Evolutionary conservation across 92 coral and sea anemone genomes (phyloP).

Genomic region (Virgularia gustaviana): DNA sequence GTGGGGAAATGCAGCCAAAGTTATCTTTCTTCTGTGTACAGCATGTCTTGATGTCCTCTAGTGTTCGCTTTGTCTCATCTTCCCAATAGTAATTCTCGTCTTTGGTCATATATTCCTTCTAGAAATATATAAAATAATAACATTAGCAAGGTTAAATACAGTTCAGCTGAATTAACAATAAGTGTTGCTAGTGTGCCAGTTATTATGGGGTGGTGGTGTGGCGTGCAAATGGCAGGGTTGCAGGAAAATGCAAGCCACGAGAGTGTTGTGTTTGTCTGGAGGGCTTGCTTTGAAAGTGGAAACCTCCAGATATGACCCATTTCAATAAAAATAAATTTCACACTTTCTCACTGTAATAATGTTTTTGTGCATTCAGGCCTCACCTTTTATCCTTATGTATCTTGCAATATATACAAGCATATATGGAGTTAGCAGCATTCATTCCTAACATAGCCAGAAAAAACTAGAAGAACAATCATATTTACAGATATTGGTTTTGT

Average conservation of each 20-base stretch:
- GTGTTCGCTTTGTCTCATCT: conserved; percentile 4
- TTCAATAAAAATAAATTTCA: neutral
- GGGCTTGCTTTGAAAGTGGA: no score
- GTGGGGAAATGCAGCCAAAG: conserved; percentile 12
- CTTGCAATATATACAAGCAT: conserved; percentile 3
- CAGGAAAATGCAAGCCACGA: no score
- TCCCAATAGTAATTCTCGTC: conserved; percentile 1
- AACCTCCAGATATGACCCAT: no score
- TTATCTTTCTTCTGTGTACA: neutral
- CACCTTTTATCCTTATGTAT: conserved; percentile 2
- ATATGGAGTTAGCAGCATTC: no score
- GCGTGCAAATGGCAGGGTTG: no score
- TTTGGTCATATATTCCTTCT: conserved; percentile 5
- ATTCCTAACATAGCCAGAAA: no score
- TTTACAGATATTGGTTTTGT: no score
- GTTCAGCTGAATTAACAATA: no score
- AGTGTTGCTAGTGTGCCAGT: no score
- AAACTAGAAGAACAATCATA: no score
- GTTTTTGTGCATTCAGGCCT: neutral
- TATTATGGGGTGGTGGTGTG: no score
- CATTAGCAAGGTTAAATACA: neutral
- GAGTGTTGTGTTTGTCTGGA: no score
- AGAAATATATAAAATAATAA: neutral
- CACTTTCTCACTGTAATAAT: neutral
- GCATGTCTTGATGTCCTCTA: neutral